A percentile compares a stretch with the other conserved stretches of the same genome.
These are phyloP conservation scores for Napeogenes sylphis DNA, from an alignment of 2,888 invertebrate genomes.

Conservation along the genomic window DNA sequence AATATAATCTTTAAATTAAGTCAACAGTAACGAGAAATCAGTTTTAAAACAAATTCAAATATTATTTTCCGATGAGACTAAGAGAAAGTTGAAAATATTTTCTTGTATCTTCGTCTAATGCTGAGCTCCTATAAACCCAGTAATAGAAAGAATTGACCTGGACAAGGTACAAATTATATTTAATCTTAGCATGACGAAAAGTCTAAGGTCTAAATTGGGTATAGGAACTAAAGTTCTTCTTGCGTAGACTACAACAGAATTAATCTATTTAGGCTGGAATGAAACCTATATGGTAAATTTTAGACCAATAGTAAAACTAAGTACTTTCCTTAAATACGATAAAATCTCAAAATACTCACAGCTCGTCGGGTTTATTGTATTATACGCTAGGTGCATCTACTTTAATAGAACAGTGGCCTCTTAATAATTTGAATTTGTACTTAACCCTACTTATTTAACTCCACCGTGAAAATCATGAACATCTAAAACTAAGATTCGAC, in stretches of 20 bases:
- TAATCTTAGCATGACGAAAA: no score
- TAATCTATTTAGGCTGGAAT: conserved; percentile 73
- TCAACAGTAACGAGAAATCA: conserved; percentile 32
- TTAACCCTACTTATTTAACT: conserved; percentile 71
- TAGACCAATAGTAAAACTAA: conserved; percentile 64
- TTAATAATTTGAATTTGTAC: conserved; percentile 77
- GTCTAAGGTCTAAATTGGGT: background rate
- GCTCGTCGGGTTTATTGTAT: conserved; percentile 77
- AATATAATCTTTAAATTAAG: conserved; percentile 31
- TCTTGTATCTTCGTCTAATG: conserved; percentile 50
- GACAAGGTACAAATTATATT: background rate
- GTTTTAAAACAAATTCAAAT: conserved; percentile 37
- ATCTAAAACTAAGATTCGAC: conserved; percentile 32
- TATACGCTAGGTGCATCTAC: conserved; percentile 77
- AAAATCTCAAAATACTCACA: conserved; percentile 78
- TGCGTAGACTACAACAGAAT: conserved; percentile 58
- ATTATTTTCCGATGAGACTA: conserved; percentile 47
- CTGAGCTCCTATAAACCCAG: conserved; percentile 19
- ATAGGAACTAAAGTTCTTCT: conserved; percentile 34
- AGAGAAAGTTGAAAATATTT: conserved; percentile 35
- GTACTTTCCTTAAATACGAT: conserved; percentile 71
- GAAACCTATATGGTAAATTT: conserved; percentile 58
- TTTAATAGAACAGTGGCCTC: conserved; percentile 76
- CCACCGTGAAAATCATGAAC: conserved; percentile 54
- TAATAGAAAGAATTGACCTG: background rate